Percentiles rank a stretch among this genome's conserved stretches.
Conservation (phyloP, 2,797 vertebrate genomes). For the Schizothorax lantsangensis region DNA sequence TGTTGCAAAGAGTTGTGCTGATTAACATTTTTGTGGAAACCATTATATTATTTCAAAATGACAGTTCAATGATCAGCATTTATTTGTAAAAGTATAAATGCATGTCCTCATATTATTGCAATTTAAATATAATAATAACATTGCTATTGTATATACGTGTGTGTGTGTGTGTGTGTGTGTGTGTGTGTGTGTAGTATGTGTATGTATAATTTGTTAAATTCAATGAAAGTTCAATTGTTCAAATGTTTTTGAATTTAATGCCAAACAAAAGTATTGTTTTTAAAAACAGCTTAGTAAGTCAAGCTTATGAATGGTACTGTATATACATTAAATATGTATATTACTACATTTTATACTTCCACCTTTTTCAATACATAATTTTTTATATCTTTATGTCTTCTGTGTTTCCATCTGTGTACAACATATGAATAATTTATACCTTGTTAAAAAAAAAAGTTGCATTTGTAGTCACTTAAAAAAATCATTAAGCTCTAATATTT, state of each 20-base stretch:
- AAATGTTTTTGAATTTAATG: background rate
- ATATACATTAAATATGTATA: background rate
- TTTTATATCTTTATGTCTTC: background rate
- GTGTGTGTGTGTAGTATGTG: too few relatives aligned
- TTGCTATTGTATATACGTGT: too few relatives aligned
- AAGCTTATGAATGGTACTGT: background rate
- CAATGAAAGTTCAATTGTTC: background rate
- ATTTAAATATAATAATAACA: too few relatives aligned
- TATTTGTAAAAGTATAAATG: too few relatives aligned
- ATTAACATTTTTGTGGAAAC: too few relatives aligned
- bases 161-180: too few relatives aligned
- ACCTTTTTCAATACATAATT: background rate
- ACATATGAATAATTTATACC: constrained; percentile 7
- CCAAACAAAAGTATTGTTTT: background rate
- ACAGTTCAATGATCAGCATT: too few relatives aligned
- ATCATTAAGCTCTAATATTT: constrained; percentile 8
- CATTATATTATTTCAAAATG: too few relatives aligned
- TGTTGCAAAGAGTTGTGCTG: too few relatives aligned
- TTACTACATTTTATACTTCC: background rate
- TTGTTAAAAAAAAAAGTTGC: constrained; percentile 20
- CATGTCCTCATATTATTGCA: too few relatives aligned
- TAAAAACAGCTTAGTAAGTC: background rate
- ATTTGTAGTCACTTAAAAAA: constrained; percentile 26
- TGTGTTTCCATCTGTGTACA: background rate
- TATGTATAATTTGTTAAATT: too few relatives aligned